Evolutionary conservation across 2,888 invertebrate species (phyloP).

Genomic region (Cephus runcator): DNA sequence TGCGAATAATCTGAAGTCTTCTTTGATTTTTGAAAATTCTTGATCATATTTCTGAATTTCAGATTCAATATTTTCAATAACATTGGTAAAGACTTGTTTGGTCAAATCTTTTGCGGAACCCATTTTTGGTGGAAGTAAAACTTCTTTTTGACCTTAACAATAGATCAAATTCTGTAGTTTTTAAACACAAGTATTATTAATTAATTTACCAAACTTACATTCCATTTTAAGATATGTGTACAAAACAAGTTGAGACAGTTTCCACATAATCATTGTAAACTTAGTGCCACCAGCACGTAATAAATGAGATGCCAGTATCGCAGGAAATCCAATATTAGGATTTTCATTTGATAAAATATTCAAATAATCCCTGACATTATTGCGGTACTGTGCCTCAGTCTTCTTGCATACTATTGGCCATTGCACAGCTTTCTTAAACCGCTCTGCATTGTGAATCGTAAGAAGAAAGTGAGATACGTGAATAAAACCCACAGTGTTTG

Average conservation of each 20-base stretch:
- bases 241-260: constrained; percentile 51
- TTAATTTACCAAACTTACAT: constrained; percentile 34
- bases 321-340: constrained; percentile 53
- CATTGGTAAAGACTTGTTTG: constrained; percentile 37
- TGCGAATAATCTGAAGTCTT: constrained; percentile 22
- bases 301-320: constrained; percentile 53
- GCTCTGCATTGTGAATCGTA: constrained; percentile 49
- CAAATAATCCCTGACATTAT: constrained; percentile 50
- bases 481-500: constrained; percentile 57
- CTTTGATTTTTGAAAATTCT: constrained; percentile 25
- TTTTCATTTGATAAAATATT: constrained; percentile 48
- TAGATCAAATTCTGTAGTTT: not conserved
- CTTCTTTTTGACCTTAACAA: constrained; percentile 23
- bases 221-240: constrained; percentile 44
- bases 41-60: constrained; percentile 20
- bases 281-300: constrained; percentile 56
- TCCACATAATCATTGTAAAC: constrained; percentile 57
- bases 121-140: constrained; percentile 38
- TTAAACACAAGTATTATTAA: not conserved
- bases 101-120: constrained; percentile 35
- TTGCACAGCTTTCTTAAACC: constrained; percentile 45
- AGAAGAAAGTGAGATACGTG: constrained; percentile 54
- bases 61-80: constrained; percentile 12
- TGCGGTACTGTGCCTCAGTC: constrained; percentile 55
- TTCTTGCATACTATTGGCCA: constrained; percentile 59